Conservation (phyloP, 2,113 vertebrate genomes). For the Vimba vimba region DNA sequence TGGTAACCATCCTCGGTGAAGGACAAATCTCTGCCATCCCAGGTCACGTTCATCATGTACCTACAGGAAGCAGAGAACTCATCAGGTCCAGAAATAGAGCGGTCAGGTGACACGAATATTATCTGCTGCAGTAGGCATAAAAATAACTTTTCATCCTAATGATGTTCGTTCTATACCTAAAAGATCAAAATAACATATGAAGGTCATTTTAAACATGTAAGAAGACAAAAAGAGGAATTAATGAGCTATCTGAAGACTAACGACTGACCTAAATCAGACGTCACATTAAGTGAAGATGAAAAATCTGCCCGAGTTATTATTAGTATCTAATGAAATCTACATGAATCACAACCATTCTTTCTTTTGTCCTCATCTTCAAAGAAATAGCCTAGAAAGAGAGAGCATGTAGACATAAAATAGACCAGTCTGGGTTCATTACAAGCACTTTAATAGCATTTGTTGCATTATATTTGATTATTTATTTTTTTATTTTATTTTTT, state of each 20-base stretch:
- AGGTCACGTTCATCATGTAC: constrained; percentile 99
- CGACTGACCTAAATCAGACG: constrained; percentile 50
- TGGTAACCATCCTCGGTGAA: constrained; percentile 98
- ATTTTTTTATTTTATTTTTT: not conserved
- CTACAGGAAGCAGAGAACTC: constrained; percentile 73
- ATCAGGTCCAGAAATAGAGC: constrained; percentile 41
- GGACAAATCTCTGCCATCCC: constrained; percentile 94
- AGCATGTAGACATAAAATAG: not conserved
- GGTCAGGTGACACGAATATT: constrained; percentile 24
- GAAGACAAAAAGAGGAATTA: constrained; percentile 60
- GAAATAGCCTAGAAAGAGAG: not conserved
- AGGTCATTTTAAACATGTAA: constrained; percentile 42
- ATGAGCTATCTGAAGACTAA: constrained; percentile 63
- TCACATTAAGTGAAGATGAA: constrained; percentile 38
- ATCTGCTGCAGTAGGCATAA: not conserved
- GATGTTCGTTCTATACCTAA: constrained; percentile 45
- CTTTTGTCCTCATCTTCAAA: not conserved
- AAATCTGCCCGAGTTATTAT: constrained; percentile 21
- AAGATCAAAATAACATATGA: constrained; percentile 54
- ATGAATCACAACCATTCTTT: constrained; percentile 51
- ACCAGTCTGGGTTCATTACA: not conserved
- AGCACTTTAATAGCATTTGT: not conserved
- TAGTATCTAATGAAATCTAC: constrained; percentile 17
- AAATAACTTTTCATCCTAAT: constrained; percentile 11
- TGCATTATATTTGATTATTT: not conserved